Conservation (phyloP, 1,140 invertebrate genomes). For the Metaphire vulgaris region DNA sequence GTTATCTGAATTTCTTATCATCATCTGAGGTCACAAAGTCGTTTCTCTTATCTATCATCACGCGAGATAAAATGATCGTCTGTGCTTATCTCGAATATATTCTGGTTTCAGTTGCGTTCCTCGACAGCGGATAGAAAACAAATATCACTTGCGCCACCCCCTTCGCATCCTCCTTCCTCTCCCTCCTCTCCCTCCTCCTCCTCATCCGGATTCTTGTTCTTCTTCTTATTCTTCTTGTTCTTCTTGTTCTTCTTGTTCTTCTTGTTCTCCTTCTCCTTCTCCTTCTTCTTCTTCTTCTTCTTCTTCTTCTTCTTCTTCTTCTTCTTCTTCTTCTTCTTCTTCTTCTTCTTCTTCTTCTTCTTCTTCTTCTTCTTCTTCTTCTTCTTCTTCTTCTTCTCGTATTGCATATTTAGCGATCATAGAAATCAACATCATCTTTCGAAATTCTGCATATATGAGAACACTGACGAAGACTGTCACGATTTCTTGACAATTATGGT, state of each 20-base stretch:
- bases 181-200: background rate
- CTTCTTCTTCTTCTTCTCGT: constrained; percentile 1
- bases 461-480: too few species aligned
- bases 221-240: background rate
- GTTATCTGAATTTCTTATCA: too few species aligned
- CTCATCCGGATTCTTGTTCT: background rate
- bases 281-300: constrained; percentile 1
- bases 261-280: background rate
- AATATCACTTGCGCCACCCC: background rate
- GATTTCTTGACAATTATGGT: too few species aligned
- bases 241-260: background rate
- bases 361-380: constrained; percentile 3
- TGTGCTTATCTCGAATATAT: too few species aligned
- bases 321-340: constrained; percentile 2
- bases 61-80: too few species aligned
- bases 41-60: too few species aligned
- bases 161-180: background rate
- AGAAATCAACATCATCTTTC: too few species aligned
- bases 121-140: too few species aligned
- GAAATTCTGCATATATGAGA: too few species aligned
- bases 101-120: too few species aligned
- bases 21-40: too few species aligned
- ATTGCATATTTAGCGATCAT: background rate
- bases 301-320: constrained; percentile 3
- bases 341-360: constrained; percentile 2